Percentiles rank a stretch among this genome's conserved stretches.
Evolutionary conservation across 2,888 invertebrate species (phyloP).

Genomic region (Cheilosia variabilis): DNA sequence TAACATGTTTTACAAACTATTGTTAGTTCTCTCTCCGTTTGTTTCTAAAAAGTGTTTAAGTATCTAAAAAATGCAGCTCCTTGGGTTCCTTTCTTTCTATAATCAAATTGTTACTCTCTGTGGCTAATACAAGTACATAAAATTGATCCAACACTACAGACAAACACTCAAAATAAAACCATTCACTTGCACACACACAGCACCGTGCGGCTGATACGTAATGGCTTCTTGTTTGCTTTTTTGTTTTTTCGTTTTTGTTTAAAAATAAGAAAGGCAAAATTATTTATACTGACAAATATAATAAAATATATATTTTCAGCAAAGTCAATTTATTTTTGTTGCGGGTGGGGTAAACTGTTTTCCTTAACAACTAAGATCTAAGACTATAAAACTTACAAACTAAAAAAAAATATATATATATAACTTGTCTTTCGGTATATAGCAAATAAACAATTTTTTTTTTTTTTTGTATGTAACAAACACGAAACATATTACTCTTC

Average conservation of each 20-base stretch:
- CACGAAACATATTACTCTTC: conserved; percentile 60
- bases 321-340: conserved; percentile 51
- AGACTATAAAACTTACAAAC: conserved; percentile 73
- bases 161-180: conserved; percentile 24
- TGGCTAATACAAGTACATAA: conserved; percentile 10
- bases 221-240: neutral
- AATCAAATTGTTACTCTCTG: conserved; percentile 15
- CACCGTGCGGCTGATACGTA: neutral
- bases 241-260: conserved; percentile 9
- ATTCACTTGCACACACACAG: neutral
- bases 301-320: conserved; percentile 68
- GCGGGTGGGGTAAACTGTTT: conserved; percentile 63
- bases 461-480: conserved; percentile 51
- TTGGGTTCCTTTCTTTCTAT: conserved; percentile 21
- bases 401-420: conserved; percentile 33
- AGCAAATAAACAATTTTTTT: conserved; percentile 51
- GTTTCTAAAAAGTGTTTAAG: conserved; percentile 4
- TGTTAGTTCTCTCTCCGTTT: conserved; percentile 18
- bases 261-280: conserved; percentile 43
- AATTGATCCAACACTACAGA: conserved; percentile 11
- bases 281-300: conserved; percentile 59
- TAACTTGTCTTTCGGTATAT: conserved; percentile 63
- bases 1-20: conserved; percentile 12
- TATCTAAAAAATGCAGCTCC: conserved; percentile 53
- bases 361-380: conserved; percentile 64